Evolutionary conservation across 30 jellyfish, hydroid and myxozoan species (phyloP), one percentile per base, ranked within the genome.

Genomic region (Turritopsis rubra): DNA sequence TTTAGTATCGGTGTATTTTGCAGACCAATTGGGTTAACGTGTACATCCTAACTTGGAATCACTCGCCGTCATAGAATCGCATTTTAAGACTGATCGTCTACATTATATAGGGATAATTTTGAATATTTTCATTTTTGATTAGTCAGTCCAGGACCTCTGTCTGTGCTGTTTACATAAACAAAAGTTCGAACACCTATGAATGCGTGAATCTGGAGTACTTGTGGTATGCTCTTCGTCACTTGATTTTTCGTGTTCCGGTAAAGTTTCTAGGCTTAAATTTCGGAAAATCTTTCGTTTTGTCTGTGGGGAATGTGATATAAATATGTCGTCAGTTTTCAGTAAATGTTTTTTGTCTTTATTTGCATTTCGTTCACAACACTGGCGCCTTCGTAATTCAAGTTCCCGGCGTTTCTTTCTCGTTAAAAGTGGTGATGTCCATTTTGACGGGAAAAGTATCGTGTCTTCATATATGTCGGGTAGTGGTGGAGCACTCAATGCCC

Each of bases 401-500:
- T 66, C 76, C 28, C 76, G 76, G 17, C 76, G 76, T 66, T 66
- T 22, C 17, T 66, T 66, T 17, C 29, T 66, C 28, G 76, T 66
- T 9, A 66, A 25, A 8, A 25, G 17, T 1, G 76, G 76, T 66
- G 76, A 66, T 8, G 16, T 66, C 76, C 76, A 66, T 22, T 66
- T 66, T 22, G 29, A n/a, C 28, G 76, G 17, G 17, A n/a, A 7
- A 25, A 3, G 17, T 66, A 66, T 66, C 17, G 76, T 66, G 30
- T 66, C 76, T 17, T 66, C 76, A 25, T 66, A 66, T 3, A 66
- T 66, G 17, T 66, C 29, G 29, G 28, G 76, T 17, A 66, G 76
- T 17, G 76, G 76, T 66, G 76, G 76, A n/a, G 30, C 76, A n/a
- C 29, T 66, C 76, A n/a, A n/a, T 66, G 76, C 76, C 5, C 76